Base-by-base conservation (phyloP, 2,113 vertebrate genomes). In the Sinocyclocheilus rhinocerous region DNA sequence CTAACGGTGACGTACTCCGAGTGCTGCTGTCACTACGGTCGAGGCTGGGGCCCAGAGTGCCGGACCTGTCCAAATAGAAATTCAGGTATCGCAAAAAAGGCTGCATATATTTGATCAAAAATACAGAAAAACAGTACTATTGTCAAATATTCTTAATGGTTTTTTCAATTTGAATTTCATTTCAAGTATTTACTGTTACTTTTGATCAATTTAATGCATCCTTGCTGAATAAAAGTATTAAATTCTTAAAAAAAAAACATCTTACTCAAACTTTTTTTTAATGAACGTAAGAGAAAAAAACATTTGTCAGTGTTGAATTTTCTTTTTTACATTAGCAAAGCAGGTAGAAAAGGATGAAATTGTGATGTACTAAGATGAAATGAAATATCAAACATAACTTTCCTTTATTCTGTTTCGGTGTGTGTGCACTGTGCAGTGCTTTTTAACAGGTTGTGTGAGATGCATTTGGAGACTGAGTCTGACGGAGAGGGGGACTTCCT, bases 1-100 rank as follows among this genome's bases (percentile, higher is more conserved):
- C 92, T 94, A 29, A 93, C 94, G 67, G 93, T 96, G 88, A 96
- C 96, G n/a, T 97, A 97, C 83, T 96, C 96, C 0, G 96, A 97
- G 84, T 98, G 97, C 90, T 98, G 97, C 90, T 98, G 97, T 84
- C 96, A 97, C 88, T 96, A 95, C 3, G 97, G 96, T 4, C 95
- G 95, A 0, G 97, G 96, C 61, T 98, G 97, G 97, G 96, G 97
- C 0, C 94, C 95, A 0, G 96, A 96, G 84, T 98, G 97, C 75
- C 95, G 95, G 59, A 95, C 96, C n/a, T 98, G 97, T 87, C 97
- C 96, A 0, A 92, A 92, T 0, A 95, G 95, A n/a, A 92, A 95
- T 83, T 92, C 96, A 39, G 96, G 96, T 97, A 87, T 26, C 29
- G 36, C 2, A 69, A 76, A 65, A 67, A 52, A 61, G 3, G 48